Evolutionary conservation across 1,140 invertebrate genomes (phyloP).

Genomic region (Nymphalis io): DNA sequence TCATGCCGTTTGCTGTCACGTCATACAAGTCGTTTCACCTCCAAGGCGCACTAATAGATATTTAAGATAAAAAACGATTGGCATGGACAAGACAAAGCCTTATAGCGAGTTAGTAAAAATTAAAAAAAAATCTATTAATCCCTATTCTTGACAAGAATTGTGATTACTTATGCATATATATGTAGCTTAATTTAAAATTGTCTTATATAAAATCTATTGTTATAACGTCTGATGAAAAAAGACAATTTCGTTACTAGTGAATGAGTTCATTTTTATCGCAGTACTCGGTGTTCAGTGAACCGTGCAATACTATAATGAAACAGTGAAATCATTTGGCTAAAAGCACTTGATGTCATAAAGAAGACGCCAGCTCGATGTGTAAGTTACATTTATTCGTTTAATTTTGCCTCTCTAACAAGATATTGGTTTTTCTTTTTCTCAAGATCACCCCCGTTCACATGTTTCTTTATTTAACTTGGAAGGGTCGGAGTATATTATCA

Average conservation of each 20-base stretch:
- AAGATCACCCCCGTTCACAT: slow-evolving; percentile 30
- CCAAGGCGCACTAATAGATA: too few relatives aligned
- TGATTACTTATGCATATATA: too few relatives aligned
- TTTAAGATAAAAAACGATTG: too few relatives aligned
- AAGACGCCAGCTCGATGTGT: slow-evolving; percentile 24
- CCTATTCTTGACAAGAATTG: too few relatives aligned
- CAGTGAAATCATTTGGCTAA: slow-evolving; percentile 32
- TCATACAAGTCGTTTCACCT: too few relatives aligned
- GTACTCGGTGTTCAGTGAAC: slow-evolving; percentile 26
- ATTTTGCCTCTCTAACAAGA: slow-evolving; percentile 23
- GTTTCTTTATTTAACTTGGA: slow-evolving; percentile 38
- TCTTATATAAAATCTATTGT: too few relatives aligned
- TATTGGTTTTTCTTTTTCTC: slow-evolving; percentile 29
- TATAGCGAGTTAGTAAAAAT: too few relatives aligned
- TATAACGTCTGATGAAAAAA: too few relatives aligned
- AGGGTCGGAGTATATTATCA: slow-evolving; percentile 33
- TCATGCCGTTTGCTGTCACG: too few relatives aligned
- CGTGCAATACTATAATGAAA: slow-evolving; percentile 25
- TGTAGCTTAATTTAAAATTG: too few relatives aligned
- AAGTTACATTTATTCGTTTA: slow-evolving; percentile 15
- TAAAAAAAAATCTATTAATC: too few relatives aligned
- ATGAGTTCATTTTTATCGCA: slow-evolving; percentile 5
- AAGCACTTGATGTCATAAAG: slow-evolving; percentile 32
- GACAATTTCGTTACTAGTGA: not conserved
- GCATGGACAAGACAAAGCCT: too few relatives aligned